Conservation (phyloP, 1,140 invertebrate genomes). For the Alviniconcha marisindica region DNA sequence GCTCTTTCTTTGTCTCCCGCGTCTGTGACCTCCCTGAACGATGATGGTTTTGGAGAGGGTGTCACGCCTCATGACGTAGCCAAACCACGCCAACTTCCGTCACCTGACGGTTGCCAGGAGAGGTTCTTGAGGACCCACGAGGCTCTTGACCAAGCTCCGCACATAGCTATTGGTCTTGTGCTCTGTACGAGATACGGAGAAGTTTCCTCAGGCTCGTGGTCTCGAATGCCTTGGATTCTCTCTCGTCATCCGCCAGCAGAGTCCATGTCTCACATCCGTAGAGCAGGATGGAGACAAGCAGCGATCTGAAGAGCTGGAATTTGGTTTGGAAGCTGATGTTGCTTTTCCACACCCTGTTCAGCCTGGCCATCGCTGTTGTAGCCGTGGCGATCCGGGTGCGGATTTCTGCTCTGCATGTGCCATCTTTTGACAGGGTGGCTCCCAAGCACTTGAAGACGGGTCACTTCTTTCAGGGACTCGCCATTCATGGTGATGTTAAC, state of each 20-base stretch:
- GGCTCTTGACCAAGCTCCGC: neutral
- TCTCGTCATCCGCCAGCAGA: neutral
- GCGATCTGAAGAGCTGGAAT: neutral
- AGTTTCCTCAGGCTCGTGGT: conserved; percentile 1
- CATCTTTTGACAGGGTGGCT: neutral
- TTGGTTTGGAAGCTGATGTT: neutral
- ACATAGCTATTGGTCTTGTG: conserved; percentile 2
- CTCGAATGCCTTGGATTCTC: neutral
- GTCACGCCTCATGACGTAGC: too few relatives aligned
- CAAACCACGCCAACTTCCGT: too few relatives aligned
- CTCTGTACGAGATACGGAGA: neutral
- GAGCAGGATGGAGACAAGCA: neutral
- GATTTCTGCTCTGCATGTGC: neutral
- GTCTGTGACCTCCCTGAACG: too few relatives aligned
- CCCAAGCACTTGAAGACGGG: neutral
- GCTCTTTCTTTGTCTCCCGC: too few relatives aligned
- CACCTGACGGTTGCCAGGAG: neutral
- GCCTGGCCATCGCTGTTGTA: neutral
- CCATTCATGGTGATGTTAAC: too few relatives aligned
- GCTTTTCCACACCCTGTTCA: neutral
- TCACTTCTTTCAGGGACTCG: neutral
- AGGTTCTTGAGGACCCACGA: neutral
- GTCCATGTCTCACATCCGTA: neutral
- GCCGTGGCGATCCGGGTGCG: neutral
- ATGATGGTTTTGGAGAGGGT: too few relatives aligned